Base-by-base conservation (phyloP, 2,113 vertebrate genomes). In the Nestor notabilis region DNA sequence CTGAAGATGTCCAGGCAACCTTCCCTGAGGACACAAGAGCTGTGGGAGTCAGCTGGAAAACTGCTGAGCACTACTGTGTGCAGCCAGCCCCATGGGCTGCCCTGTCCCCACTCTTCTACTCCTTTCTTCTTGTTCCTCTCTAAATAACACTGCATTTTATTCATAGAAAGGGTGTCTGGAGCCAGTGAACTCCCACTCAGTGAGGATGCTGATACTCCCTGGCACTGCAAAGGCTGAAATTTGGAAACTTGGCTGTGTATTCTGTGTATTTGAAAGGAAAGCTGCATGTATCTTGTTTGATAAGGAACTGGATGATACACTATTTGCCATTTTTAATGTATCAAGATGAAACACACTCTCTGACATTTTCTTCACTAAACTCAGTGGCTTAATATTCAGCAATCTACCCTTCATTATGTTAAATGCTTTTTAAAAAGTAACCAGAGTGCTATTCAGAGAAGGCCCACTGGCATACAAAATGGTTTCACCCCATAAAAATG, bases 401-500 rank as follows among this genome's bases (percentile, higher is more conserved):
- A 87, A 93, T 96, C 97, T 96, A 85, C 77, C 64, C 83, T 95
- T 97, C 95, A 94, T 97, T 96, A 78, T 87, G 85, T 83, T 96
- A 96, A 98, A 97, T 47, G 90, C 71, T 92, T 98, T 94, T 88
- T 23, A 75, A 93, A 90, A 95, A 97, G 79, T 79, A 95, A 93
- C 93, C 90, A 83, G 91, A 92, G 90, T 29, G 35, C 93, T 55
- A 29, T 89, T 95, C 14, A 65, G 79, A 95, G 89, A 86, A 79
- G 89, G 90, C 72, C 96, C 84, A 55, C 87, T 92, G 95, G 97
- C 95, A 94, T 93, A 43, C 52, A 85, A 82, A 97, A 93, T 60
- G 97, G 97, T 74, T 95, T 93, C 89, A 87, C 90, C 82, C 95
- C 96, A 97, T 97, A 96, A 98, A 98, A 97, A 98, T 97, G 97